Base-by-base conservation (phyloP, 2,113 vertebrate genomes). In the Seriola aureovittata region DNA sequence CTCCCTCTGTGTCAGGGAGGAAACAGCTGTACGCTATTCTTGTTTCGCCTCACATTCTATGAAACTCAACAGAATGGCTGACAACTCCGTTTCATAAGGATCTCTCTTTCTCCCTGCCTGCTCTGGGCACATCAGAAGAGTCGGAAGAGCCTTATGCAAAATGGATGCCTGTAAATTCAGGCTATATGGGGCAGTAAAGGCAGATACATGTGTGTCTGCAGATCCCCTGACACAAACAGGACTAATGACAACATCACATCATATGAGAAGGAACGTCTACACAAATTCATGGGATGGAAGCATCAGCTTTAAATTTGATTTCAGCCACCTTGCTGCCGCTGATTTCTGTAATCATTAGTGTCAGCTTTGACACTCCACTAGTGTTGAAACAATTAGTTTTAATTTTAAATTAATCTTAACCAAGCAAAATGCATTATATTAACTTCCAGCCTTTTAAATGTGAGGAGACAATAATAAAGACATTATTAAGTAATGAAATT, bases 11-110 rank as follows among this genome's bases (percentile, higher is more conserved):
- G 90, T 88, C 88, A 72, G 83, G 81, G 83, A 92, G 90, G 93
- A 94, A 94, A 94, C 92, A 94, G 91, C 93, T 94, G 92, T 90
- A 92, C 84, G 72, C 85, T 93, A 74, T 84, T 91, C 91, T 93
- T 91, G 91, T 92, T 94, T 86, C 58, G 64, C 82, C 91, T 94
- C 94, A 93, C 86, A 91, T 87, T 93, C 89, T 89, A 92, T 92
- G 90, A 94, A 93, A 88, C 82, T 91, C 91, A 92, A 90, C 89
- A 93, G 91, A 92, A 92, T 71, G 86, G 82, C 89, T 94, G 93
- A 94, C 93, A 93, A 81, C 86, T 93, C 84, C 25, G 85, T 91
- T 93, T 90, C 90, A 86, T 14, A 34, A 78, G 81, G 85, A 85
- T 76, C 74, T 82, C 54, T 83, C 69, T 54, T 46, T 69, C 81